A percentile compares a stretch with the other conserved stretches of the same genome.
These are phyloP conservation scores for Ceratina japonica DNA, from an alignment of 1,140 invertebrate species.

Conservation along the genomic window DNA sequence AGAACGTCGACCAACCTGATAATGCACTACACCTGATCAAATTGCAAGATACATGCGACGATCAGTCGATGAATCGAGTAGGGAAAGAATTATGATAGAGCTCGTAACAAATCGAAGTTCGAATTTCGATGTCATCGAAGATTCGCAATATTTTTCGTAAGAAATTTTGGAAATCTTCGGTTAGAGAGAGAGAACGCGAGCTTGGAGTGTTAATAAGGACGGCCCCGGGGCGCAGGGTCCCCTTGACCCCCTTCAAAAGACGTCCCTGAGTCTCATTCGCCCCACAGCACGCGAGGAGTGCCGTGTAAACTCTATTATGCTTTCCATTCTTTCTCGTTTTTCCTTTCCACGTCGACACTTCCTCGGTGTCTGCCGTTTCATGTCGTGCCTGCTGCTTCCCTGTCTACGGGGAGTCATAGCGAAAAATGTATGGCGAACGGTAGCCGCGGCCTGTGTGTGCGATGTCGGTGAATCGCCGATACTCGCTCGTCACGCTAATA, in stretches of 20 bases:
- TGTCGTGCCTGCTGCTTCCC: not conserved
- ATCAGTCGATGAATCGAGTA: no score
- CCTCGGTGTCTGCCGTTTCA: slow-evolving; percentile 11
- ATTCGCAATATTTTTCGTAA: not conserved
- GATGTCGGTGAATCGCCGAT: not conserved
- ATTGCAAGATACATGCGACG: no score
- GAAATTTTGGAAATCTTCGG: slow-evolving; percentile 38
- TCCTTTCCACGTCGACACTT: slow-evolving; percentile 23
- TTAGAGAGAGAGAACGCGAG: slow-evolving; percentile 22
- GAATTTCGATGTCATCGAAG: not conserved
- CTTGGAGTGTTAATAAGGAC: slow-evolving; percentile 55
- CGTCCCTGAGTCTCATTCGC: slow-evolving; percentile 66
- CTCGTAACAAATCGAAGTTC: not conserved
- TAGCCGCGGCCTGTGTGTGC: not conserved
- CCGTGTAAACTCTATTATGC: slow-evolving; percentile 56
- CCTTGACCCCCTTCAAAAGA: slow-evolving; percentile 74
- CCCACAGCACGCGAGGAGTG: slow-evolving; percentile 43
- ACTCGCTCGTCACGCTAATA: not conserved
- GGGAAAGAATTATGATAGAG: no score
- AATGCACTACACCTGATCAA: no score
- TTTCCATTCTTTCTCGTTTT: slow-evolving; percentile 35
- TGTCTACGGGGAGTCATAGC: not conserved
- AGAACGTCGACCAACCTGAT: not conserved
- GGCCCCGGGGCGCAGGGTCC: slow-evolving; percentile 67
- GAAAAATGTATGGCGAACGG: not conserved